Conservation (phyloP, 2,888 invertebrate genomes). For the Leucania comma region DNA sequence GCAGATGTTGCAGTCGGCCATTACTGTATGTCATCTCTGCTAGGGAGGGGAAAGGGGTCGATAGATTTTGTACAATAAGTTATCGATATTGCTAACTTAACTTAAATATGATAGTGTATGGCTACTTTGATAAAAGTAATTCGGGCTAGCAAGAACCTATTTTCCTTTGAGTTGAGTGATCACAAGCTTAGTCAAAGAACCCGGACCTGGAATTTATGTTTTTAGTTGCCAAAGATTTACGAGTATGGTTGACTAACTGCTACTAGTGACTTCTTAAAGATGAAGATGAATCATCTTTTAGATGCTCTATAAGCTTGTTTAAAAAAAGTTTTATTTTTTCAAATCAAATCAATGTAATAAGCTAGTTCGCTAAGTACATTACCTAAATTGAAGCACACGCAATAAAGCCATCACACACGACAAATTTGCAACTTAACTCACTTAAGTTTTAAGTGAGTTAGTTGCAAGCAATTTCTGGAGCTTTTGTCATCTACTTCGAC, state of each 20-base stretch:
- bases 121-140: too few species aligned
- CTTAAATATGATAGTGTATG: too few species aligned
- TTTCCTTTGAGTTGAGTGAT: too few species aligned
- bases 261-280: too few species aligned
- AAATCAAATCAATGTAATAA: not conserved
- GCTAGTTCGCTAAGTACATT: not conserved
- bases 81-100: not conserved
- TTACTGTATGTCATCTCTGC: constrained; percentile 88
- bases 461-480: not conserved
- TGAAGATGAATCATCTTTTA: too few species aligned
- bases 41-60: constrained; percentile 68
- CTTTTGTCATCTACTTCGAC: not conserved
- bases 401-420: not conserved
- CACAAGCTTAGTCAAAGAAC: too few species aligned
- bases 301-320: too few species aligned
- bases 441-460: not conserved
- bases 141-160: too few species aligned
- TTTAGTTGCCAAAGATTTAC: too few species aligned
- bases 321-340: too few species aligned
- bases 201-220: too few species aligned
- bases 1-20: constrained; percentile 85
- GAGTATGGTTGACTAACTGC: too few species aligned
- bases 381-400: not conserved
- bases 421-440: not conserved
- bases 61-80: constrained; percentile 8